These are phyloP conservation scores for Hemitrygon akajei DNA, from an alignment of 2,797 vertebrate genomes.

Conservation along the genomic window DNA sequence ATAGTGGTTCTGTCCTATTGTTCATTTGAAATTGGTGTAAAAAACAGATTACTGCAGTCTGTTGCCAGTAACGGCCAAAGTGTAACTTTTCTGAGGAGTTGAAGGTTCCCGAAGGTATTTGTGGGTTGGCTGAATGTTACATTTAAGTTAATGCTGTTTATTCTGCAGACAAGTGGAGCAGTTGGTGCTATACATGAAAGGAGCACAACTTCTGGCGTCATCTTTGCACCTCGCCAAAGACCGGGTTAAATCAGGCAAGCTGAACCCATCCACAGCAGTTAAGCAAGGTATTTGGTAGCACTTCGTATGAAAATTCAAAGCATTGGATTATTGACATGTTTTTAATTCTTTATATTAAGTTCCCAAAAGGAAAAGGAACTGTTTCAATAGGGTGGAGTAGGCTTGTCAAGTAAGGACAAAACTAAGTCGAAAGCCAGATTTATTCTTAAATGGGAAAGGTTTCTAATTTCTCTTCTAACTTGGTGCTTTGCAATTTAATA, in stretches of 20 bases:
- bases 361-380: neutral
- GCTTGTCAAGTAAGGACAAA: neutral
- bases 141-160: fast-evolving
- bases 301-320: neutral
- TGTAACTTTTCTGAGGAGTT: neutral
- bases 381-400: neutral
- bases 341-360: neutral
- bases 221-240: constrained; percentile 91
- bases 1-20: too few relatives aligned
- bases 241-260: constrained; percentile 86
- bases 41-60: neutral
- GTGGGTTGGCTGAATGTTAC: neutral
- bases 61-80: neutral
- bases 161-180: constrained; percentile 82
- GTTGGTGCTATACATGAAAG: constrained; percentile 93
- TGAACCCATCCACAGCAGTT: constrained; percentile 87
- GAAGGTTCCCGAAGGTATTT: neutral
- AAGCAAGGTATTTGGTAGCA: constrained; percentile 72
- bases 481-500: neutral
- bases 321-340: neutral
- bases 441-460: neutral
- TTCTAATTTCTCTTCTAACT: neutral
- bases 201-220: constrained; percentile 84
- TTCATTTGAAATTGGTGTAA: neutral
- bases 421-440: neutral